phyloP scores from a whole-genome alignment of 1,140 invertebrate genomes.

The Drosophila tani region DNA sequence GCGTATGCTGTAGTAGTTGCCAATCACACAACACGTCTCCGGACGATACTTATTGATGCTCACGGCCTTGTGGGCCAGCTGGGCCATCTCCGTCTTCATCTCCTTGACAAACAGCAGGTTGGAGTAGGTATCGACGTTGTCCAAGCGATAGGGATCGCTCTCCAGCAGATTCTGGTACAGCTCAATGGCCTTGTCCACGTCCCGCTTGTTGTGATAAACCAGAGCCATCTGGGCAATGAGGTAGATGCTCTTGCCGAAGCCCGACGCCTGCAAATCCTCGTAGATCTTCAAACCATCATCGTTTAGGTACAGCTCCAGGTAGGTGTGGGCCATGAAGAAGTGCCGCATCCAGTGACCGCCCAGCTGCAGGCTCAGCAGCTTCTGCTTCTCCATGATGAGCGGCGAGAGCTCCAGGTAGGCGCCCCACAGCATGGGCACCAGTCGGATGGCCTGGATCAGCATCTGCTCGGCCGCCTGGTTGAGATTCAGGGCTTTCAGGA shows the following conservation, averaged over 20 bases:
- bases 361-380: slow-evolving; percentile 88
- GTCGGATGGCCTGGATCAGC: slow-evolving; percentile 91
- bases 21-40: slow-evolving; percentile 99
- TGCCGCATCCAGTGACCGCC: slow-evolving; percentile 98
- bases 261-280: slow-evolving; percentile 90
- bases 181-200: slow-evolving; percentile 95
- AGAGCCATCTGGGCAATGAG: slow-evolving; percentile 96
- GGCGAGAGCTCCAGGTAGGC: slow-evolving; percentile 96
- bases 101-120: slow-evolving; percentile 98
- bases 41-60: slow-evolving; percentile 98
- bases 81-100: slow-evolving; percentile 95
- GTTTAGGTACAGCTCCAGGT: slow-evolving; percentile 95
- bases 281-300: slow-evolving; percentile 96
- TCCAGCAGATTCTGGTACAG: slow-evolving; percentile 93
- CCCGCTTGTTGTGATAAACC: slow-evolving; percentile 96
- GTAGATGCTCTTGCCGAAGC: slow-evolving; percentile 95
- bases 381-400: slow-evolving; percentile 92
- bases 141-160: slow-evolving; percentile 95
- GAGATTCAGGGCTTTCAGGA: slow-evolving; percentile 95
- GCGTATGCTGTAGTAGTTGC: slow-evolving; percentile 98
- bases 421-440: slow-evolving; percentile 95
- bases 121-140: slow-evolving; percentile 98
- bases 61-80: slow-evolving; percentile 96
- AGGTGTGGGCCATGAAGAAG: slow-evolving; percentile 96
- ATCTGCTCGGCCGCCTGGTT: slow-evolving; percentile 90